Conservation (phyloP, 2,113 vertebrate genomes). For the Tretioscincus oriximinensis region DNA sequence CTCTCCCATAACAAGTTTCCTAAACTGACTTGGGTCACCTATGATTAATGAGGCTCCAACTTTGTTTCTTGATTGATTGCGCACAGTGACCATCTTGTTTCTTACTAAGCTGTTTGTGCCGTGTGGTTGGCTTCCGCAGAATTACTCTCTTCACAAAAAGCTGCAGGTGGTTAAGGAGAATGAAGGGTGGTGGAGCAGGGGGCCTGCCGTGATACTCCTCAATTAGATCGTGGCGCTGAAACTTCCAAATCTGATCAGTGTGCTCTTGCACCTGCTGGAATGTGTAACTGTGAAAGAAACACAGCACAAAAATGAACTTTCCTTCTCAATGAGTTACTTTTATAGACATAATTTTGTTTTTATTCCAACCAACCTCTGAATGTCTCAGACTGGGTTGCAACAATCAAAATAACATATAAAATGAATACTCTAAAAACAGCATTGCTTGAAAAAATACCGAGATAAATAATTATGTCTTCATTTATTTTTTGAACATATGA, state of each 20-base stretch:
- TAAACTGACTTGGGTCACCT: background rate
- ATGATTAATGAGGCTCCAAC: background rate
- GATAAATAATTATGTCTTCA: no score
- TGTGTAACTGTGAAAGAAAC: constrained; percentile 82
- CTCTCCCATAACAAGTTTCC: background rate
- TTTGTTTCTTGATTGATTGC: background rate
- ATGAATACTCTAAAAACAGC: no score
- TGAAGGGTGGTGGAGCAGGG: constrained; percentile 85
- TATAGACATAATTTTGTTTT: no score
- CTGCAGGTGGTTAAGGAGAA: constrained; percentile 88
- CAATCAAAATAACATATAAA: no score
- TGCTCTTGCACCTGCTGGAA: constrained; percentile 95
- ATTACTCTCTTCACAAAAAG: constrained; percentile 74
- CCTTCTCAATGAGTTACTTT: background rate
- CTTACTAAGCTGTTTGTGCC: constrained; percentile 83
- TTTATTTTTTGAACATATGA: no score
- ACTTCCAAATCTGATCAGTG: constrained; percentile 97
- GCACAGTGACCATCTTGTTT: background rate
- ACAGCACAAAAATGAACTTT: background rate
- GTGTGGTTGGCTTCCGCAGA: constrained; percentile 46
- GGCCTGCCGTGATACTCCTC: constrained; percentile 91
- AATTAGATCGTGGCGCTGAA: constrained; percentile 91
- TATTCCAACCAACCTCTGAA: no score
- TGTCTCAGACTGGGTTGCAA: no score
- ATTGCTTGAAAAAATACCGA: no score